These are phyloP conservation scores for Darevskia nairensis DNA, from an alignment of 2,797 vertebrate genomes.

Conservation along the genomic window DNA sequence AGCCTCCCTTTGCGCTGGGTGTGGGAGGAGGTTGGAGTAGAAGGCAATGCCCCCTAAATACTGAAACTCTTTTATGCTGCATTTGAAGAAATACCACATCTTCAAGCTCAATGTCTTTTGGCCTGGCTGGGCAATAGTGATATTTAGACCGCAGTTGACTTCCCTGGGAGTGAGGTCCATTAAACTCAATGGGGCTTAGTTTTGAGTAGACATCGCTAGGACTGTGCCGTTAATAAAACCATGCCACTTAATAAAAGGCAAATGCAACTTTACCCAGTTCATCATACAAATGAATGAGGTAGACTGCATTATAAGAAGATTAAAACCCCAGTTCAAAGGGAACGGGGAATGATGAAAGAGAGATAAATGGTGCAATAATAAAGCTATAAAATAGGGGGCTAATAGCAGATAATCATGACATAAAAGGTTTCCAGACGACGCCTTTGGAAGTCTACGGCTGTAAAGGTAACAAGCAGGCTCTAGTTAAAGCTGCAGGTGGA, in stretches of 20 bases:
- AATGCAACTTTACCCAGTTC: not conserved
- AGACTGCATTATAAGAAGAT: slow-evolving; percentile 35
- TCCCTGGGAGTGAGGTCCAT: too few relatives aligned
- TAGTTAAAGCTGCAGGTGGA: slow-evolving; percentile 25
- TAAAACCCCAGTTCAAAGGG: slow-evolving; percentile 11
- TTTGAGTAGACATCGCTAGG: not conserved
- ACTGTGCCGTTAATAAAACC: not conserved
- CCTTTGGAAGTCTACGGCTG: not conserved
- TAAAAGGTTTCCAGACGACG: not conserved
- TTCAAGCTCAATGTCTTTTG: not conserved
- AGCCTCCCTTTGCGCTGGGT: too few relatives aligned
- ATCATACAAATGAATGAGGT: slow-evolving; percentile 8
- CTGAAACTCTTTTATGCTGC: not conserved
- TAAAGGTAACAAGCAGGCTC: not conserved
- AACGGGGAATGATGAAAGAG: slow-evolving; percentile 4
- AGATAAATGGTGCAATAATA: slow-evolving; percentile 27
- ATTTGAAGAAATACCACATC: not conserved
- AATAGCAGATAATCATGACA: slow-evolving; percentile 28
- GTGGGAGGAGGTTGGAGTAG: too few relatives aligned
- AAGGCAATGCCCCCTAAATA: too few relatives aligned
- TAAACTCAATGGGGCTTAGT: not conserved
- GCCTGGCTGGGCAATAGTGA: not conserved
- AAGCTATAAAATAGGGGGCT: slow-evolving; percentile 23
- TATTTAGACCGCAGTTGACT: not conserved
- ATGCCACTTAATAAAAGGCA: not conserved